Percentiles rank a stretch among this genome's conserved stretches.
phyloP scores from a whole-genome alignment of 2,888 invertebrate genomes.

The Agrenia bidenticulata region DNA sequence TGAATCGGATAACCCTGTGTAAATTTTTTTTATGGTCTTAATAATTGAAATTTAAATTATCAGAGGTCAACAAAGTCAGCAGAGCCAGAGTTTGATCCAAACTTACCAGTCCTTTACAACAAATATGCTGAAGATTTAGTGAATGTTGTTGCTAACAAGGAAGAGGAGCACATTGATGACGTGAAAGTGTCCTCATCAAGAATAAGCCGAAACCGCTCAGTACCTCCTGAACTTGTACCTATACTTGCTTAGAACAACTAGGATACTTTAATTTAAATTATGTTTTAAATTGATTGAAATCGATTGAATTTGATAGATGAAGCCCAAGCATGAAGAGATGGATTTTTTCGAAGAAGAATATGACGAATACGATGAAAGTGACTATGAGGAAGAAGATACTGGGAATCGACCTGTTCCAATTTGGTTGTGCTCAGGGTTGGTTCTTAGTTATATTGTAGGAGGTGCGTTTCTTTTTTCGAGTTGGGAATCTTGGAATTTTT shows the following conservation, averaged over 20 bases:
- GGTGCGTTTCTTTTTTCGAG: constrained; percentile 81
- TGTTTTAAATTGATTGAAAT: too few species aligned
- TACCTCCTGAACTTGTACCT: constrained; percentile 38
- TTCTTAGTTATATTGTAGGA: constrained; percentile 80
- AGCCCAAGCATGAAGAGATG: constrained; percentile 60
- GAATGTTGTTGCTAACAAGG: constrained; percentile 54
- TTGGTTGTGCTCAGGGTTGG: constrained; percentile 51
- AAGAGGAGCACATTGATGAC: constrained; percentile 55
- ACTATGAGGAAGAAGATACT: constrained; percentile 59
- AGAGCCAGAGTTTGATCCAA: constrained; percentile 45
- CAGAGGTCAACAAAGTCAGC: constrained; percentile 51
- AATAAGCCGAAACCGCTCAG: constrained; percentile 43
- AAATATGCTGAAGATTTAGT: constrained; percentile 62
- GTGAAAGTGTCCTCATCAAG: neutral
- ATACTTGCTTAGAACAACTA: too few species aligned
- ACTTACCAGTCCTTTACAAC: constrained; percentile 67
- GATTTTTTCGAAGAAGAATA: constrained; percentile 57
- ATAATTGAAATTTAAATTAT: constrained; percentile 9
- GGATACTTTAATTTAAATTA: too few species aligned
- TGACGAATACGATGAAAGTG: constrained; percentile 59
- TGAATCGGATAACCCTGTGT: too few species aligned
- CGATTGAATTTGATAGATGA: constrained; percentile 25
- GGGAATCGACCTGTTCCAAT: constrained; percentile 76
- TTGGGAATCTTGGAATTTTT: constrained; percentile 83
- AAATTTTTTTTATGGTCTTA: too few species aligned